phyloP scores from a whole-genome alignment of 1,140 invertebrate species.

The Hyposmocoma kahamanoa region DNA sequence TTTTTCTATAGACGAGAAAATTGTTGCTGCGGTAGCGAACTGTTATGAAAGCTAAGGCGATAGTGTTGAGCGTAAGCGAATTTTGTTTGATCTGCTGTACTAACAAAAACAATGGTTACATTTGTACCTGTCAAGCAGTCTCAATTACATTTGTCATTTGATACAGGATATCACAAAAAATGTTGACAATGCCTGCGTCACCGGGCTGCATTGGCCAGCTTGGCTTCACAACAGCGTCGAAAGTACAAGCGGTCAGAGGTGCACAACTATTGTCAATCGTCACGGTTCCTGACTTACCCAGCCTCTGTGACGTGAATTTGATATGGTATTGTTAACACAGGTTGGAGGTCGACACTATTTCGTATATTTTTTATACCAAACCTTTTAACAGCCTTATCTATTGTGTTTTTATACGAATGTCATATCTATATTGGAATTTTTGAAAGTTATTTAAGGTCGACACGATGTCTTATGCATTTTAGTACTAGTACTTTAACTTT shows the following conservation, averaged over 20 bases:
- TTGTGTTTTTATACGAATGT: too few relatives aligned
- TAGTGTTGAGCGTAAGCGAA: neutral
- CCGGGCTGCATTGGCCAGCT: constrained; percentile 17
- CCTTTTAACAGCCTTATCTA: too few relatives aligned
- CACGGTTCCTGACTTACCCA: constrained; percentile 21
- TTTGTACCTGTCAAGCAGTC: neutral
- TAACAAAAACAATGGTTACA: too few relatives aligned
- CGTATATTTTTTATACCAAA: constrained; percentile 17
- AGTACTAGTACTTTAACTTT: too few relatives aligned
- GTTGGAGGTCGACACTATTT: constrained; percentile 18
- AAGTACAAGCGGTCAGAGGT: constrained; percentile 27
- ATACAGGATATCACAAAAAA: constrained; percentile 10
- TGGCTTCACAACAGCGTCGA: constrained; percentile 8
- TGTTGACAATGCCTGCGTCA: constrained; percentile 21
- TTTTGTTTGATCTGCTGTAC: neutral
- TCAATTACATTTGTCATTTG: constrained; percentile 1
- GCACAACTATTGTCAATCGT: constrained; percentile 28
- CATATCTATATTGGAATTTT: too few relatives aligned
- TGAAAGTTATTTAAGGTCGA: too few relatives aligned
- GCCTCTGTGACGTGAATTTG: constrained; percentile 36
- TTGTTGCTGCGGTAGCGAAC: neutral
- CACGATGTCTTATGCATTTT: too few relatives aligned
- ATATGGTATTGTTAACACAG: constrained; percentile 26
- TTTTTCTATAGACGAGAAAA: neutral
- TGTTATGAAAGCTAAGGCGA: neutral